phyloP scores from a whole-genome alignment of 2,797 vertebrate species.

The Acipenser oxyrinchus region DNA sequence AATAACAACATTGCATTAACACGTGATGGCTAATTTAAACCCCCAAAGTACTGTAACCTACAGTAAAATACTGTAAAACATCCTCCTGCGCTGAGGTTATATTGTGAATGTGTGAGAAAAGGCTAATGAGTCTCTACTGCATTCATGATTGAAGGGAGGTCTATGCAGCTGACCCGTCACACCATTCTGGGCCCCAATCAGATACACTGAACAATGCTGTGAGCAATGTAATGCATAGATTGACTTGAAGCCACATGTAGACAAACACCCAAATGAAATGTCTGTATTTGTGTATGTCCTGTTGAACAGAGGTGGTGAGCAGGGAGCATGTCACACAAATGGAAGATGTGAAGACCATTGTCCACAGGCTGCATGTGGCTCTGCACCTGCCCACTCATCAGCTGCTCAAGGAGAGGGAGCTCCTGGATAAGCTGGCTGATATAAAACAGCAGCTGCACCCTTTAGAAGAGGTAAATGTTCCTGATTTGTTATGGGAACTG shows the following conservation, averaged over 20 bases:
- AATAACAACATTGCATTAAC: too few species aligned
- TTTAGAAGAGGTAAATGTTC: constrained; percentile 71
- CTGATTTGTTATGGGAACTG: too few species aligned
- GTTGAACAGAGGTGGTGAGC: constrained; percentile 45
- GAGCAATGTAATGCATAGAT: not conserved
- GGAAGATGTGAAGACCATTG: constrained; percentile 68
- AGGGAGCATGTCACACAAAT: constrained; percentile 48
- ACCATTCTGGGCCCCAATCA: not conserved
- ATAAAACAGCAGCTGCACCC: constrained; percentile 76
- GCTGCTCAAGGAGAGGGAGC: constrained; percentile 62
- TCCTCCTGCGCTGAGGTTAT: too few species aligned
- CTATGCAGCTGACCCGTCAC: not conserved
- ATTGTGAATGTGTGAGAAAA: not conserved
- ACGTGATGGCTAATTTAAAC: too few species aligned
- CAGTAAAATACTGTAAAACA: too few species aligned
- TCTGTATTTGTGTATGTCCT: not conserved
- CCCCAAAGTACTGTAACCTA: too few species aligned
- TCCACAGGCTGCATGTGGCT: constrained; percentile 73
- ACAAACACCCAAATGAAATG: too few species aligned
- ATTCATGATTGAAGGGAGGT: not conserved
- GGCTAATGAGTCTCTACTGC: not conserved
- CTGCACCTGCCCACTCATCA: constrained; percentile 73
- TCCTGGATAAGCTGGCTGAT: constrained; percentile 67
- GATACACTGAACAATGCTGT: too few species aligned
- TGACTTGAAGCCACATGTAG: too few species aligned